phyloP scores from a whole-genome alignment of 2,113 vertebrate species.

The Triplophysa rosa region DNA sequence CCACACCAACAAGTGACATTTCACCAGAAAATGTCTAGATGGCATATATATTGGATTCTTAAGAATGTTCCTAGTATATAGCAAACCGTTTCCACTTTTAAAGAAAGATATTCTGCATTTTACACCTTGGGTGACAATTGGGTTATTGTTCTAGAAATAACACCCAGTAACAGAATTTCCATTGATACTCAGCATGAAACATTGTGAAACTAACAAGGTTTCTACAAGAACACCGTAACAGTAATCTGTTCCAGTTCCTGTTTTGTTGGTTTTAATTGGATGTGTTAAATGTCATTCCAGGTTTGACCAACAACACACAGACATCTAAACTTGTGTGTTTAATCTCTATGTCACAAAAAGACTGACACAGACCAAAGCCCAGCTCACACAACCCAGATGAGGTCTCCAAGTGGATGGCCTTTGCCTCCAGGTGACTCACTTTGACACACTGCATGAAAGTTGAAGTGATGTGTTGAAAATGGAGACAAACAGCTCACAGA shows the following conservation, averaged over 20 bases:
- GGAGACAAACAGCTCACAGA: not conserved
- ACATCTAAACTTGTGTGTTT: conserved; percentile 3
- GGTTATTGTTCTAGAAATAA: not conserved
- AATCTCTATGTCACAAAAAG: conserved; percentile 31
- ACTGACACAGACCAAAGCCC: conserved; percentile 17
- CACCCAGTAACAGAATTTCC: not conserved
- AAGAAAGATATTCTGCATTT: not conserved
- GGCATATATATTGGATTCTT: no score
- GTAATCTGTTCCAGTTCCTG: not conserved
- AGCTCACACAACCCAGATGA: conserved; percentile 43
- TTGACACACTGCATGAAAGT: conserved; percentile 2
- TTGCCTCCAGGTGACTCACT: conserved; percentile 21
- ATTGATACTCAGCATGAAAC: not conserved
- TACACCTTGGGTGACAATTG: not conserved
- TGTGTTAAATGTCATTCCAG: conserved; percentile 35
- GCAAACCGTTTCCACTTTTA: not conserved
- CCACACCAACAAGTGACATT: no score
- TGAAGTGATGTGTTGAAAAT: not conserved
- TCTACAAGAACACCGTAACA: conserved; percentile 14
- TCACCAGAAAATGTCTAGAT: no score
- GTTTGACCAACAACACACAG: not conserved
- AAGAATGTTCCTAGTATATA: no score
- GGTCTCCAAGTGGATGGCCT: conserved; percentile 24
- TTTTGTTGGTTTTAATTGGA: conserved; percentile 49
- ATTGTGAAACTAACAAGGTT: conserved; percentile 18